phyloP scores from a whole-genome alignment of 1,140 invertebrate genomes.

The Pemphigus obesinymphae region DNA sequence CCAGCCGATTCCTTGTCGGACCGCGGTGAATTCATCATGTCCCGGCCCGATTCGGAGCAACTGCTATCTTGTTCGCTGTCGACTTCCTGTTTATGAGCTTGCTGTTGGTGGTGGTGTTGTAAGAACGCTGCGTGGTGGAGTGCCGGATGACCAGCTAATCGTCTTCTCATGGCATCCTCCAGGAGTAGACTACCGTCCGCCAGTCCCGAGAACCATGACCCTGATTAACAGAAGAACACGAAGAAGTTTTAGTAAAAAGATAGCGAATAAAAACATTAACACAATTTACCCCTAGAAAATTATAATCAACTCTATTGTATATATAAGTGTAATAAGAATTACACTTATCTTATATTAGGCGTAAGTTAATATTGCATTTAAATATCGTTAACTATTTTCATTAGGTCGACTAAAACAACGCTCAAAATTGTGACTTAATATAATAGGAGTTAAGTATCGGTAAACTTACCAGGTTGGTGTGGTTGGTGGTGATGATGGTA shows the following conservation, averaged over 20 bases:
- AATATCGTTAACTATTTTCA: too few species aligned
- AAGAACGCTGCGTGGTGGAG: constrained; percentile 43
- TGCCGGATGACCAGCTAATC: constrained; percentile 43
- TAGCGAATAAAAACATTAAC: too few species aligned
- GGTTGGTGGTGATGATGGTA: constrained; percentile 47
- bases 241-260: not conserved
- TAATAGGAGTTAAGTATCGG: too few species aligned
- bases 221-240: not conserved
- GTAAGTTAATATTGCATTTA: too few species aligned
- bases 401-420: too few species aligned
- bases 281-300: too few species aligned
- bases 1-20: constrained; percentile 44
- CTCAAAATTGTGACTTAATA: too few species aligned
- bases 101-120: constrained; percentile 40
- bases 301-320: too few species aligned
- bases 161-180: constrained; percentile 48
- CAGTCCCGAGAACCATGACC: constrained; percentile 22
- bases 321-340: too few species aligned
- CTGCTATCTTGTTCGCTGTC: constrained; percentile 50
- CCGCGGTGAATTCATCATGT: constrained; percentile 43
- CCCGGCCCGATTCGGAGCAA: constrained; percentile 49
- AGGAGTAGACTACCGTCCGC: constrained; percentile 50
- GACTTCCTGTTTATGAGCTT: constrained; percentile 39
- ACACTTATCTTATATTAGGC: too few species aligned
- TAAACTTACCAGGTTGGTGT: constrained; percentile 45